These are phyloP conservation scores for Hephaestus fuliginosus DNA, from an alignment of 2,797 vertebrate species.

Conservation along the genomic window DNA sequence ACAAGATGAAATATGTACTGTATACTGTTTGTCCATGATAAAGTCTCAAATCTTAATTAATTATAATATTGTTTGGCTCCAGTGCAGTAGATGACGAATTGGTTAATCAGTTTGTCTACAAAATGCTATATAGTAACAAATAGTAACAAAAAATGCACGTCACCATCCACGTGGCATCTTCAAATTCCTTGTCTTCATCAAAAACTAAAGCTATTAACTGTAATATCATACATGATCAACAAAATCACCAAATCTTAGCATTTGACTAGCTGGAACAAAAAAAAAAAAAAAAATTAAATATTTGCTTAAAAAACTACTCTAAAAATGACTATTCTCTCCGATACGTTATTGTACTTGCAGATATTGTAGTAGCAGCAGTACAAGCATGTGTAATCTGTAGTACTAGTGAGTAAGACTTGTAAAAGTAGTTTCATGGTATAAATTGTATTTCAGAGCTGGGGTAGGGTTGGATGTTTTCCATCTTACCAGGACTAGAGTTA, in stretches of 20 bases:
- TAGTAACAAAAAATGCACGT: background rate
- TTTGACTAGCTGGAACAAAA: background rate
- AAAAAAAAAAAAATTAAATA: too few relatives aligned
- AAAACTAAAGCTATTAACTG: background rate
- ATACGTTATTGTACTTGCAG: background rate
- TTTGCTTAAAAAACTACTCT: too few relatives aligned
- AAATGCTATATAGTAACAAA: too few relatives aligned
- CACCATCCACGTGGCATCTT: background rate
- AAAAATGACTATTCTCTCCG: too few relatives aligned
- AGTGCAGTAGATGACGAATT: background rate
- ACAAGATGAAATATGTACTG: background rate
- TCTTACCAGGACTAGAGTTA: background rate
- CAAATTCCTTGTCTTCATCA: background rate
- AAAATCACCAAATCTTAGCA: background rate
- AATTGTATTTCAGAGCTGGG: background rate
- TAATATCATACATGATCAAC: background rate
- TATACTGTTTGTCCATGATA: background rate
- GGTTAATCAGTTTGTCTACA: too few relatives aligned
- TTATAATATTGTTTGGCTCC: background rate
- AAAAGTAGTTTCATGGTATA: background rate
- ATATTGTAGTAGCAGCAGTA: background rate
- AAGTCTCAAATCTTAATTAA: background rate
- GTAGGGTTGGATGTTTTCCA: background rate
- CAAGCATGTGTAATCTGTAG: background rate
- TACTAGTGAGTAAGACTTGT: background rate